Evolutionary conservation across 2,797 vertebrate species (phyloP), one percentile per base, ranked within the genome.

Genomic region (Molossus molossus): DNA sequence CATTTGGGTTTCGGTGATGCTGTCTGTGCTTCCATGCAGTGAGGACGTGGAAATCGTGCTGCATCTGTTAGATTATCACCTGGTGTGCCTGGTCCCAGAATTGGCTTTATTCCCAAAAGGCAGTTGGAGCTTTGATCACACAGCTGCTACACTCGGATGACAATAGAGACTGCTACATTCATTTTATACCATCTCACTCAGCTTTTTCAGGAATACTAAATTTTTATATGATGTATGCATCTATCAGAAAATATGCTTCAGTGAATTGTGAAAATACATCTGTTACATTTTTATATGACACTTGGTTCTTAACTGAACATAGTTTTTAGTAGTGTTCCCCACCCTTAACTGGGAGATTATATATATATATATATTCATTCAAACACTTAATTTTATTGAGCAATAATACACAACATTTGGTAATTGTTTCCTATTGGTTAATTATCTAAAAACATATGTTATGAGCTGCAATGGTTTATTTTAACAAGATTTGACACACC

Each of bases 361-460:
- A 57, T 62, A 73, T 91, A 45, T 45, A 69, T 79, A 94, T 96
- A 92, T 82, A 92, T 84, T 84, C 79, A 73, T 82, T 96, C 27
- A 88, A 96, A 97, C 50, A 90, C 69, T 97, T 98, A 97, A 96
- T 96, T 95, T 86, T 97, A 97, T 97, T 98, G 97, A 97, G 72
- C 88, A 97, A 90, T 94, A 97, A 96, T 85, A 86, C 27, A 86
- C 96, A 96, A 93, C 92, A 80, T 12, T 94, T 92, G 70, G 90
- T 93, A 97, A 98, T 97, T 97, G 53, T 62, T 81, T 96, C 86
- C 81, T 96, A 67, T 90, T 69, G 70, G 94, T 97, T 97, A 97
- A 98, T 98, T 98, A 93, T 97, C 87, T 96, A 87, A 95, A 97
- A 96, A 96, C 40, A 97, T 76, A 92, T 69, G 87, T 37, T 77